phyloP scores from a whole-genome alignment of 1,140 invertebrate species.

The Cotesia chilonis region DNA sequence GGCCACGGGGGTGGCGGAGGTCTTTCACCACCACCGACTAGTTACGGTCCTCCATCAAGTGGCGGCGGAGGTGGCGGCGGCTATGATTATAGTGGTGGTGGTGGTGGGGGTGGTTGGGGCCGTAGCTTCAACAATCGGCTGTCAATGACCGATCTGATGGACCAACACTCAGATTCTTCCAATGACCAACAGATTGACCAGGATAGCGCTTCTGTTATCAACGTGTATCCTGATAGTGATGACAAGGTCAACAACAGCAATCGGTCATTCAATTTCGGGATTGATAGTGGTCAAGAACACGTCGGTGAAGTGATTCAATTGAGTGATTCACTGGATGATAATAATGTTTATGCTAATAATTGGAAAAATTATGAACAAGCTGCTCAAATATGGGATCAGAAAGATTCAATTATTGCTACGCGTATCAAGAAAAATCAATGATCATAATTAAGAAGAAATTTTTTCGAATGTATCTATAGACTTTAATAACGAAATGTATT shows the following conservation, averaged over 20 bases:
- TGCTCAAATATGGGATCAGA: slow-evolving; percentile 29
- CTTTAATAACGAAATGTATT: no score
- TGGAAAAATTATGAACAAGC: slow-evolving; percentile 39
- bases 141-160: slow-evolving; percentile 25
- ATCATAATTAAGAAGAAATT: slow-evolving; percentile 4
- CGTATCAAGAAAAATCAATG: background rate
- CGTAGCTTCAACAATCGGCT: slow-evolving; percentile 54
- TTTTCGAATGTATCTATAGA: background rate
- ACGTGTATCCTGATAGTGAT: slow-evolving; percentile 22
- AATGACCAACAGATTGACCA: background rate
- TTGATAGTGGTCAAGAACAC: slow-evolving; percentile 17
- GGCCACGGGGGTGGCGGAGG: slow-evolving; percentile 34
- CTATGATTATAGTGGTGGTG: slow-evolving; percentile 45
- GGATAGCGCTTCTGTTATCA: slow-evolving; percentile 13
- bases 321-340: background rate
- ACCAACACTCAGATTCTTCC: slow-evolving; percentile 12
- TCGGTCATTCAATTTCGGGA: background rate
- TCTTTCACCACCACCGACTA: slow-evolving; percentile 37
- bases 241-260: background rate
- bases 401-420: slow-evolving; percentile 25
- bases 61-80: slow-evolving; percentile 49
- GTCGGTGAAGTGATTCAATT: slow-evolving; percentile 26
- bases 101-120: slow-evolving; percentile 57
- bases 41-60: slow-evolving; percentile 51
- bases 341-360: slow-evolving; percentile 29